These are phyloP conservation scores for Liodrosophila aerea DNA, from an alignment of 2,888 invertebrate genomes.

Conservation along the genomic window DNA sequence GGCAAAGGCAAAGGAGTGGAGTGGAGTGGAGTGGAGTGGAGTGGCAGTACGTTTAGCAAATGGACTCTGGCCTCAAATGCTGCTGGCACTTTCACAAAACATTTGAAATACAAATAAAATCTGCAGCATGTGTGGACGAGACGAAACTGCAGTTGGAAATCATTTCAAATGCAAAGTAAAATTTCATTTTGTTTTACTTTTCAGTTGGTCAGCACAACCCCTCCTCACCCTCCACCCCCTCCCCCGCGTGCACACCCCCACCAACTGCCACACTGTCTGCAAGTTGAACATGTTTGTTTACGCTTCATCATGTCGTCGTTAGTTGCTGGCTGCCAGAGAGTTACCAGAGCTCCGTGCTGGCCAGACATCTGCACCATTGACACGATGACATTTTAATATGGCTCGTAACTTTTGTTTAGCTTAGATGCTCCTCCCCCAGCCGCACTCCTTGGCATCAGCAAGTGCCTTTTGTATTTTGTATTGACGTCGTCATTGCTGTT, in stretches of 20 bases:
- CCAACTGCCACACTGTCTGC: slow-evolving; percentile 47
- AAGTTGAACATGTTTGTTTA: slow-evolving; percentile 77
- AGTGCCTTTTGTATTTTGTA: slow-evolving; percentile 18
- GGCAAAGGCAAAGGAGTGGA: slow-evolving; percentile 5
- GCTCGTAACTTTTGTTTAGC: slow-evolving; percentile 74
- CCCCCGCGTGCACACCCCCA: not conserved
- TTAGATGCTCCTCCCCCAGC: slow-evolving; percentile 27
- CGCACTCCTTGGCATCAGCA: not conserved
- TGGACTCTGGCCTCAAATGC: slow-evolving; percentile 76
- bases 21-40: slow-evolving; percentile 8
- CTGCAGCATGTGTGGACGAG: slow-evolving; percentile 42
- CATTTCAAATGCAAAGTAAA: slow-evolving; percentile 77
- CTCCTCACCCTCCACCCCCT: not conserved
- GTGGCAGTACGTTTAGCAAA: slow-evolving; percentile 66
- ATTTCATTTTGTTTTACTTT: slow-evolving; percentile 74
- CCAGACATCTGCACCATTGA: slow-evolving; percentile 65
- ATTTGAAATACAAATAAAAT: slow-evolving; percentile 76
- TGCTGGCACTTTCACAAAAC: slow-evolving; percentile 77
- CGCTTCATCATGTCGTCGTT: slow-evolving; percentile 79
- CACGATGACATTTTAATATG: slow-evolving; percentile 76
- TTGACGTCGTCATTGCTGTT: slow-evolving; percentile 67
- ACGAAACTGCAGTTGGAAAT: slow-evolving; percentile 57
- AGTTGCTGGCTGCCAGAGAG: slow-evolving; percentile 53
- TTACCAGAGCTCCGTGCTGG: slow-evolving; percentile 32
- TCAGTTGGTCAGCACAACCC: slow-evolving; percentile 26